These are phyloP conservation scores for Bibio marci DNA, from an alignment of 2,888 invertebrate species.

Conservation along the genomic window DNA sequence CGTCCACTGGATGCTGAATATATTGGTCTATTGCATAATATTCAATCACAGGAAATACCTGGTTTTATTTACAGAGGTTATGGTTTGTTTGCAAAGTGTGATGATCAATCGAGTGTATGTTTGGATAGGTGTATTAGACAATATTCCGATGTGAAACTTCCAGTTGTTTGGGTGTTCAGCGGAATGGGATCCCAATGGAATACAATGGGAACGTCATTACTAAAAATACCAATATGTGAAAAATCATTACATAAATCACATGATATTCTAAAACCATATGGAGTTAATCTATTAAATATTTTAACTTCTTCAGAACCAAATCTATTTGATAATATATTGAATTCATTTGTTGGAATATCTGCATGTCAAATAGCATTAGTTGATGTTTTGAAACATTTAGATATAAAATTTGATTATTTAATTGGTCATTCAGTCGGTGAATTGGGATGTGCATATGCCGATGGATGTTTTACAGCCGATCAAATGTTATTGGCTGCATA, in stretches of 20 bases:
- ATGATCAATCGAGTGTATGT: not conserved
- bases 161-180: slow-evolving; percentile 41
- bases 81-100: slow-evolving; percentile 30
- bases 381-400: slow-evolving; percentile 33
- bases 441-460: slow-evolving; percentile 42
- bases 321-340: slow-evolving; percentile 47
- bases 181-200: slow-evolving; percentile 75
- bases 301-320: slow-evolving; percentile 41
- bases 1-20: slow-evolving; percentile 43
- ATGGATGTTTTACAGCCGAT: slow-evolving; percentile 55
- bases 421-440: slow-evolving; percentile 80
- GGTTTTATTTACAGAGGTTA: slow-evolving; percentile 65
- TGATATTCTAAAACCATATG: slow-evolving; percentile 40
- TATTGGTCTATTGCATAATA: slow-evolving; percentile 38
- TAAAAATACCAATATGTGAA: slow-evolving; percentile 50
- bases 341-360: slow-evolving; percentile 58
- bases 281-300: slow-evolving; percentile 44
- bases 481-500: slow-evolving; percentile 66
- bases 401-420: slow-evolving; percentile 32
- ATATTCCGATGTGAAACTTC: not conserved
- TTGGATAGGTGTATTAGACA: slow-evolving; percentile 16
- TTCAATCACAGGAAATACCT: slow-evolving; percentile 37
- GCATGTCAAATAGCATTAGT: slow-evolving; percentile 44
- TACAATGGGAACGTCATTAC: slow-evolving; percentile 56
- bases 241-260: slow-evolving; percentile 48